Evolutionary conservation across 1,140 invertebrate species (phyloP).

Genomic region (Drosophila oshimai): DNA sequence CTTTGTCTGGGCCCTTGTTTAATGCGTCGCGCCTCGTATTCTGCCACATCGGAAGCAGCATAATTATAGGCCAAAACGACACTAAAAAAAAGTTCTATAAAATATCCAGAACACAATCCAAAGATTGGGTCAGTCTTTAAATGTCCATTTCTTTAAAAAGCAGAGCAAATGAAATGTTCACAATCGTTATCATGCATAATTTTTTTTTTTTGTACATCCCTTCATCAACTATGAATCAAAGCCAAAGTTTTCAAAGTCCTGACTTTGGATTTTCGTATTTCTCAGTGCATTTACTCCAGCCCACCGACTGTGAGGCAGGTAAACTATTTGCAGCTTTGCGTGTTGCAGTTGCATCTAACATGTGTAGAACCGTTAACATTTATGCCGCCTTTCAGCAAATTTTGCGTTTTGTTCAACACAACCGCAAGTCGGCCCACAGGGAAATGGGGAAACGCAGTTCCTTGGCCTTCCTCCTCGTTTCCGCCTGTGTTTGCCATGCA

Average conservation of each 20-base stretch:
- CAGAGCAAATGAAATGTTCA: too few relatives aligned
- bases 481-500: constrained; percentile 8
- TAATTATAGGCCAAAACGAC: constrained; percentile 48
- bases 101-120: not conserved
- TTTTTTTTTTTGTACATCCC: too few relatives aligned
- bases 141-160: too few relatives aligned
- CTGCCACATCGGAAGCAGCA: constrained; percentile 55
- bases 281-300: not conserved
- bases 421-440: constrained; percentile 6
- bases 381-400: constrained; percentile 43
- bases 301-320: constrained; percentile 25
- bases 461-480: constrained; percentile 7
- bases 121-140: not conserved
- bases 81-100: constrained; percentile 3
- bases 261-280: not conserved
- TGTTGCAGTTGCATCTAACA: constrained; percentile 49
- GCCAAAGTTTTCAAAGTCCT: not conserved
- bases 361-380: constrained; percentile 49
- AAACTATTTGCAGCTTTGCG: constrained; percentile 38
- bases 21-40: constrained; percentile 45
- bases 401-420: constrained; percentile 59
- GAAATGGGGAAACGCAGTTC: constrained; percentile 21
- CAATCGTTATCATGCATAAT: too few relatives aligned
- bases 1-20: constrained; percentile 56
- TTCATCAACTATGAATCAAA: too few relatives aligned